Evolutionary conservation across 2,888 invertebrate genomes (phyloP), one percentile per base, ranked within the genome.

Genomic region (Polydrusus cervinus): DNA sequence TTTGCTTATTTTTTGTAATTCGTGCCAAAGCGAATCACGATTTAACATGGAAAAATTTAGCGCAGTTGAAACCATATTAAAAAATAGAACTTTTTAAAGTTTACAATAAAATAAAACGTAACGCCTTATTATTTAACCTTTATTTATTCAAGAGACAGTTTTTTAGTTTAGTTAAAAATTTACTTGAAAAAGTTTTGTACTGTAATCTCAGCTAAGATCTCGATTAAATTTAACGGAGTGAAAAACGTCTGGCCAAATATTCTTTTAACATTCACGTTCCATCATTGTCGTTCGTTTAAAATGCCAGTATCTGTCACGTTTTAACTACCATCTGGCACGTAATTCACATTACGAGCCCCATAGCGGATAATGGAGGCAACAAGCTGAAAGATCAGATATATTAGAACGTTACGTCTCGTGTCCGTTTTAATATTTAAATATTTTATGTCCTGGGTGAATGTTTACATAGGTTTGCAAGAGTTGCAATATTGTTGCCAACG

Each of bases 361-460:
- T 25, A 53, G 53, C 13, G 25, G 53, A 53, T 25, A 53, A 53
- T 30, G 25, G 53, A 53, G 16, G 53, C 13, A 25, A 25, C 53
- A 53, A 25, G 25, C 53, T 30, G 25, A 30, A 53, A 25, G 13
- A 53, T 53, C 53, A 13, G 53, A 53, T 53, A 53, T 16, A 47
- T 47, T 16, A n/a, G 5, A 43, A 43, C n/a, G 43, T 43, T 43
- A 43, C 13, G 43, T 43, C 1, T n/a, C n/a, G 43, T 43, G 43
- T 43, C 43, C 43, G 43, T n/a, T 43, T n/a, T 13, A 8, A 34
- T 34, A 34, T 34, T 34, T 34, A 34, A 34, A 34, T 34, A 34
- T 34, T 34, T 34, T 10, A 34, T 25, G 25, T 25, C 25, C 34
- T 34, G 10, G 10, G 1, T 34, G 8, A 34, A 34, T 34, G 34